Conservation (phyloP, 2,797 vertebrate species). For the Nothura maculosa region DNA sequence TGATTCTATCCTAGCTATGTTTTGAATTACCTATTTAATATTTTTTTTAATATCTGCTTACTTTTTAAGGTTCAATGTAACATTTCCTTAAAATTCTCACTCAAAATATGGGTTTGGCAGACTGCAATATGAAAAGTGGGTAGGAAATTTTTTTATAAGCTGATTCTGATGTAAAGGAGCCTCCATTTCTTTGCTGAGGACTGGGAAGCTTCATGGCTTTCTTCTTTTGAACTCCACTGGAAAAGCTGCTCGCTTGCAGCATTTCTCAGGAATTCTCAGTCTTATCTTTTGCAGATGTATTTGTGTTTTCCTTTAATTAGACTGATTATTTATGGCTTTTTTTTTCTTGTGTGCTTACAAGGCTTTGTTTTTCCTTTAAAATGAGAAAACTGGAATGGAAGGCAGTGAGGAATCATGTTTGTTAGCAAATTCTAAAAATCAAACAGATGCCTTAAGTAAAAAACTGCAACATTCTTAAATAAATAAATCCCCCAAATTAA, state of each 20-base stretch:
- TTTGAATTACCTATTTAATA: rapidly evolving
- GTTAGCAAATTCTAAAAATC: neutral
- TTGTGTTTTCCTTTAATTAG: slow-evolving; percentile 27
- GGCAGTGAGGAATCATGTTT: neutral
- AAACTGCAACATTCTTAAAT: neutral
- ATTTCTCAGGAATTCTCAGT: neutral
- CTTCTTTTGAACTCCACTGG: neutral
- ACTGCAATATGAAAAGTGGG: neutral
- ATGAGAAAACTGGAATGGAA: neutral
- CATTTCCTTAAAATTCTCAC: neutral
- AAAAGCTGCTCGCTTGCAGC: neutral
- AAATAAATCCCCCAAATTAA: neutral
- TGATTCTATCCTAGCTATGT: neutral
- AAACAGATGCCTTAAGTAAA: neutral
- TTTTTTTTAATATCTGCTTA: neutral
- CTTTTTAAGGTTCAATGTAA: neutral
- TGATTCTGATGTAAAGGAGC: neutral
- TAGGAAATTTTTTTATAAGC: neutral
- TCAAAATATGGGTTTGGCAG: neutral
- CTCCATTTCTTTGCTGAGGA: neutral
- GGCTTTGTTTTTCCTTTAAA: neutral
- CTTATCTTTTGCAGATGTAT: slow-evolving; percentile 15
- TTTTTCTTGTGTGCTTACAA: neutral
- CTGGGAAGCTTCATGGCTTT: slow-evolving; percentile 2
- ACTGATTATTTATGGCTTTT: neutral